Conservation (phyloP, 2,888 invertebrate species). For the Digitonthophagus gazella region DNA sequence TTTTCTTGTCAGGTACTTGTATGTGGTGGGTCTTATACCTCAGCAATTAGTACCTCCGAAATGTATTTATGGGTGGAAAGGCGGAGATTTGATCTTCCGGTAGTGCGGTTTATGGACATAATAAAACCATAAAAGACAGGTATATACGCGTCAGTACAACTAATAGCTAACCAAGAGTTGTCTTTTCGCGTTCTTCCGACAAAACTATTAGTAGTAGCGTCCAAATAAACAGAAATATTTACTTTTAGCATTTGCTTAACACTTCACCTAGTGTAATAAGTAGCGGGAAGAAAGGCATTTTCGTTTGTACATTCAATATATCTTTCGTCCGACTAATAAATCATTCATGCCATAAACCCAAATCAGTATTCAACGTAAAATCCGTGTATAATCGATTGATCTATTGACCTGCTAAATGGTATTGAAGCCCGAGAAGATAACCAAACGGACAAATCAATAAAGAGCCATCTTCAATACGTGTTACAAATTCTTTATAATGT, state of each 20-base stretch:
- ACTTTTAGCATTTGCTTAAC: not conserved
- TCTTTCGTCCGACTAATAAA: not conserved
- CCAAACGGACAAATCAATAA: not conserved
- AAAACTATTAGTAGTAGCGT: not conserved
- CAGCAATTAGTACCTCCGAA: not conserved
- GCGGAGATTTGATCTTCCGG: not conserved
- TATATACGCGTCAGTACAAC: not conserved
- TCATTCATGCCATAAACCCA: not conserved
- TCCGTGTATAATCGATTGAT: slow-evolving; percentile 10
- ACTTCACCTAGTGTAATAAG: not conserved
- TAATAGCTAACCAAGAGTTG: not conserved
- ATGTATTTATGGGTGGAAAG: not conserved
- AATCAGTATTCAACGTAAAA: not conserved
- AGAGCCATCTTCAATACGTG: slow-evolving; percentile 20
- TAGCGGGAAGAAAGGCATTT: not conserved
- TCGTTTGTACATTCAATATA: not conserved
- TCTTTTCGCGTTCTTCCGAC: not conserved
- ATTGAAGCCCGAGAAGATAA: not conserved
- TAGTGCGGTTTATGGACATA: not conserved
- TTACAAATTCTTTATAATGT: slow-evolving; percentile 38
- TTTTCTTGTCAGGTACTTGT: no score
- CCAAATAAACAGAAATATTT: not conserved
- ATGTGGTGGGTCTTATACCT: not conserved
- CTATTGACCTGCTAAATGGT: not conserved
- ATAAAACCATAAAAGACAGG: not conserved